Conservation (phyloP, 2,888 invertebrate genomes). For the Zaprionus bogoriensis region DNA sequence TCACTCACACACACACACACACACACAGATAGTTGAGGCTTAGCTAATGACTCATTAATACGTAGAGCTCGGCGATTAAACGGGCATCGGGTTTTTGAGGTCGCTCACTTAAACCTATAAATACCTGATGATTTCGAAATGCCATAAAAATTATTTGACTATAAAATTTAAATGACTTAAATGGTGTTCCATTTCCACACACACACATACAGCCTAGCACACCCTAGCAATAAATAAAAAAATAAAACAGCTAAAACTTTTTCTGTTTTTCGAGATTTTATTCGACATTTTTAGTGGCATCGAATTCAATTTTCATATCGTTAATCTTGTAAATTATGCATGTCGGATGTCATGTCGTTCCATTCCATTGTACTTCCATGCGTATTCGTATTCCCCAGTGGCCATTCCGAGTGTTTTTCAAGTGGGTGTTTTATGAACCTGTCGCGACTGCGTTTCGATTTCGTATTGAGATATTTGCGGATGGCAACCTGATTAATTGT, state of each 20-base stretch:
- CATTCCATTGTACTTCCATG: constrained; percentile 28
- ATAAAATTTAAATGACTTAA: constrained; percentile 75
- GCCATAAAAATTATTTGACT: constrained; percentile 65
- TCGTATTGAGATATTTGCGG: constrained; percentile 7
- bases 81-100: constrained; percentile 1
- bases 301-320: constrained; percentile 80
- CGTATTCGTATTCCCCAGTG: constrained; percentile 29
- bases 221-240: constrained; percentile 47
- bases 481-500: constrained; percentile 1
- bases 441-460: constrained; percentile 20
- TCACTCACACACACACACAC: constrained; percentile 2
- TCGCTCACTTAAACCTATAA: constrained; percentile 46
- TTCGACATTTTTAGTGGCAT: constrained; percentile 78
- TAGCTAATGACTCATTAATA: constrained; percentile 42
- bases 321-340: constrained; percentile 80
- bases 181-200: constrained; percentile 64
- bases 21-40: constrained; percentile 8
- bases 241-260: constrained; percentile 20
- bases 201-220: constrained; percentile 28
- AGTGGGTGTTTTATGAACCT: constrained; percentile 43
- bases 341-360: constrained; percentile 68
- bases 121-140: constrained; percentile 52
- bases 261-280: constrained; percentile 46
- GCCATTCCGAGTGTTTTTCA: constrained; percentile 16
- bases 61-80: constrained; percentile 16